Evolutionary conservation across 2,888 invertebrate species (phyloP).

Genomic region (Caenorhabditis japonica): DNA sequence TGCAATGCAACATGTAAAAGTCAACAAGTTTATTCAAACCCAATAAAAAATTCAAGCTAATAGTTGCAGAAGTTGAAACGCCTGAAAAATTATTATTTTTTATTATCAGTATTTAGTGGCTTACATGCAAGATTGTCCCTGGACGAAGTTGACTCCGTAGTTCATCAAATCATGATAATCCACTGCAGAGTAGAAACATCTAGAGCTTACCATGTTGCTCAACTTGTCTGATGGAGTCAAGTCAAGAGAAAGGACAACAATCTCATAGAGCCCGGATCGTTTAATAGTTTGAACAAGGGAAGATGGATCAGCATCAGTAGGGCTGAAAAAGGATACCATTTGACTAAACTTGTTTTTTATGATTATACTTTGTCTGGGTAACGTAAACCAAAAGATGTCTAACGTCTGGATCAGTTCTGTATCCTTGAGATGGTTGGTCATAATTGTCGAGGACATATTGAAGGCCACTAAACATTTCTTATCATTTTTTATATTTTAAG

Average conservation of each 20-base stretch:
- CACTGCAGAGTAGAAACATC: constrained; percentile 55
- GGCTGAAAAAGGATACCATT: constrained; percentile 43
- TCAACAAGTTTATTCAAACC: neutral
- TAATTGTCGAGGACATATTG: constrained; percentile 52
- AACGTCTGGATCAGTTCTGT: constrained; percentile 51
- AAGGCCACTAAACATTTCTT: constrained; percentile 43
- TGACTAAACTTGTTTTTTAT: neutral
- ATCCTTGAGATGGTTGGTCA: constrained; percentile 53
- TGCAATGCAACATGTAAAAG: neutral
- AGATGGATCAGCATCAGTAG: constrained; percentile 65
- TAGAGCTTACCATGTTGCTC: constrained; percentile 39
- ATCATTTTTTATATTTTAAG: neutral
- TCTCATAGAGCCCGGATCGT: constrained; percentile 59
- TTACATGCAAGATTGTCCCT: constrained; percentile 62
- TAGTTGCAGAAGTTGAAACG: constrained; percentile 51
- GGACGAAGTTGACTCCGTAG: constrained; percentile 61
- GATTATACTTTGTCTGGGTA: constrained; percentile 58
- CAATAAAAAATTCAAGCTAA: constrained; percentile 3
- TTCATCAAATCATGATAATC: constrained; percentile 51
- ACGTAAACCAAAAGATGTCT: constrained; percentile 67
- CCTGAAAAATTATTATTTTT: constrained; percentile 12
- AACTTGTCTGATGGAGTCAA: constrained; percentile 40
- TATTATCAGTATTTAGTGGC: constrained; percentile 1
- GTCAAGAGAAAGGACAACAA: constrained; percentile 57
- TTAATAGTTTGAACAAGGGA: constrained; percentile 44